Conservation (phyloP, 2,797 vertebrate species). For the Acipenser transmontanus region DNA sequence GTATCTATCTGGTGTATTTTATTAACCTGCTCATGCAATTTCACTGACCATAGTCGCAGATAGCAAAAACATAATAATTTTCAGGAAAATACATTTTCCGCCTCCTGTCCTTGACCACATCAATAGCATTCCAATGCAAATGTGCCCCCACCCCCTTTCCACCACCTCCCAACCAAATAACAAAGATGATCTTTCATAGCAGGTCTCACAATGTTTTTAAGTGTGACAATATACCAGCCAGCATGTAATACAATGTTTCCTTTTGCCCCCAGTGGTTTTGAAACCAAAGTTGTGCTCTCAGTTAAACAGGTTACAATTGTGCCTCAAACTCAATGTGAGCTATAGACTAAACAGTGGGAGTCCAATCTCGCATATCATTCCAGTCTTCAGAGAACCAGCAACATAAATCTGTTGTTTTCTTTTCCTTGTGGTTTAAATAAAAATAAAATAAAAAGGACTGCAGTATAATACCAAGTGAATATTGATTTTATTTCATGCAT, state of each 20-base stretch:
- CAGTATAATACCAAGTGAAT: conserved; percentile 1
- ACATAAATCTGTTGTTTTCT: conserved; percentile 1
- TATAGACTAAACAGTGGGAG: conserved; percentile 26
- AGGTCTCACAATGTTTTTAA: conserved; percentile 5
- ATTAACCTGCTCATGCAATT: too few species aligned
- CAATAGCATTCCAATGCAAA: neutral
- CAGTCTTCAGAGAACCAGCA: conserved; percentile 22
- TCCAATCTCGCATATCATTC: conserved; percentile 36
- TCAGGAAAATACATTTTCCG: neutral
- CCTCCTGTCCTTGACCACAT: neutral
- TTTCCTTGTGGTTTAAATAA: neutral
- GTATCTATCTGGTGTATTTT: too few species aligned
- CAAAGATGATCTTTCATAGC: neutral
- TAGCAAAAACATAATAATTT: too few species aligned
- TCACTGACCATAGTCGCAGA: too few species aligned
- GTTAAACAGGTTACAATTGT: conserved; percentile 35
- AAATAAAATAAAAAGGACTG: neutral
- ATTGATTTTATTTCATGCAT: neutral
- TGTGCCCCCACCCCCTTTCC: neutral
- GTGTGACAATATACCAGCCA: conserved; percentile 1
- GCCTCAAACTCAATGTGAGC: conserved; percentile 20
- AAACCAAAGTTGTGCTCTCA: conserved; percentile 30
- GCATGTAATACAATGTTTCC: conserved; percentile 4
- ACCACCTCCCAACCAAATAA: neutral
- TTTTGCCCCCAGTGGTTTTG: neutral